These are phyloP conservation scores for Microtus richardsoni DNA, from an alignment of 2,113 vertebrate species.

Conservation along the genomic window DNA sequence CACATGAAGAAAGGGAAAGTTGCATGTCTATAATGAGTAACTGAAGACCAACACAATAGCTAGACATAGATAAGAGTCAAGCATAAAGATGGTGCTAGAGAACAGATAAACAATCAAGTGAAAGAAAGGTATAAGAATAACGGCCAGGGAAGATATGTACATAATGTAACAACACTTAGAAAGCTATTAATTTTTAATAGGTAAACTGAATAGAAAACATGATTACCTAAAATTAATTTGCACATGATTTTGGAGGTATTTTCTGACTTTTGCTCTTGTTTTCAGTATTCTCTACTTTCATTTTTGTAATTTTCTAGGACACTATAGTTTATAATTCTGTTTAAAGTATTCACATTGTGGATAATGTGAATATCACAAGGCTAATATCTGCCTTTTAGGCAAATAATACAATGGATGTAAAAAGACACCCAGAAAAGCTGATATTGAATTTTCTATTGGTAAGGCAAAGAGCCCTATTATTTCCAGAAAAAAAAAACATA, in stretches of 20 bases:
- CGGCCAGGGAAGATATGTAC: neutral
- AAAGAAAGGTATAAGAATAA: neutral
- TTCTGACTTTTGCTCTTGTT: neutral
- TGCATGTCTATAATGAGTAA: neutral
- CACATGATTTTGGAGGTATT: neutral
- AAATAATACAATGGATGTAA: conserved; percentile 32
- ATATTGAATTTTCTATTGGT: conserved; percentile 17
- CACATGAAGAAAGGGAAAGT: neutral
- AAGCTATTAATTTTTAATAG: neutral
- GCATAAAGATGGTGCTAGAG: neutral
- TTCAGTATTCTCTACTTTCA: neutral
- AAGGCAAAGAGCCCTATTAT: neutral
- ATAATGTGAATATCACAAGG: neutral
- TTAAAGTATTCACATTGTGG: neutral
- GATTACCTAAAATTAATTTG: conserved; percentile 6
- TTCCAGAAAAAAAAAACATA: neutral
- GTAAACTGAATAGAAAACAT: neutral
- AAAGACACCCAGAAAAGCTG: neutral
- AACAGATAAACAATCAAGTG: neutral
- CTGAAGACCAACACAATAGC: neutral
- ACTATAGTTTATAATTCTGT: neutral
- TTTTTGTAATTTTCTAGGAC: conserved; percentile 7
- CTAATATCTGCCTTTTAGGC: neutral
- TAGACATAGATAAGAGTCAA: conserved; percentile 20
- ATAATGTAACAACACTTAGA: neutral